Conservation (phyloP, 2,113 vertebrate species). For the Sialia sialis region DNA sequence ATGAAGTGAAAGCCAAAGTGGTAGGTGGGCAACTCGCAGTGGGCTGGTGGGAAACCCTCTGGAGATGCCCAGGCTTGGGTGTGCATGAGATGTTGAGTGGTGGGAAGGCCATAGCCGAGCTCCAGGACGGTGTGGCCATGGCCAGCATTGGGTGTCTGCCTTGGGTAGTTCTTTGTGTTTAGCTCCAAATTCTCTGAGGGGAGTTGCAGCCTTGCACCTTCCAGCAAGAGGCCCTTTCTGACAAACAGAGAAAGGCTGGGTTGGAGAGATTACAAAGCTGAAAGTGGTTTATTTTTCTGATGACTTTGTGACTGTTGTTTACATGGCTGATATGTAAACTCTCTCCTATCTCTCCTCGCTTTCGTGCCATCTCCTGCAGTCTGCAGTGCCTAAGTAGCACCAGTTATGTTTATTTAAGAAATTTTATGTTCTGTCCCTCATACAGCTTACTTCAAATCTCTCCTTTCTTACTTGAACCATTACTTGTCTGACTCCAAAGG, state of each 20-base stretch:
- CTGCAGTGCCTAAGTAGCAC: not conserved
- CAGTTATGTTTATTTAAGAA: not conserved
- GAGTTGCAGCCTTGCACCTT: not conserved
- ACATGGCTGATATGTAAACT: not conserved
- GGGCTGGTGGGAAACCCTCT: not conserved
- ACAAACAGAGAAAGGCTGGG: not conserved
- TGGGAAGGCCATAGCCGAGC: not conserved
- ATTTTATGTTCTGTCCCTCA: not conserved
- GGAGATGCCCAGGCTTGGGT: not conserved
- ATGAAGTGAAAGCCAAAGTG: not conserved
- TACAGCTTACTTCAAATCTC: not conserved
- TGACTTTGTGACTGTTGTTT: not conserved
- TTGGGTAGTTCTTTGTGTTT: not conserved
- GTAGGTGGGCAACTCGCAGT: not conserved
- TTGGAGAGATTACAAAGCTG: not conserved
- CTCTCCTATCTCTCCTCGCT: not conserved
- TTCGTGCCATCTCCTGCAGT: not conserved
- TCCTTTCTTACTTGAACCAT: not conserved
- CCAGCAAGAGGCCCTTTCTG: not conserved
- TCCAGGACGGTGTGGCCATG: accelerated
- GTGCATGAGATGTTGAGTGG: not conserved
- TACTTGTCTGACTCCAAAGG: not conserved
- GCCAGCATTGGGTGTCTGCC: not conserved
- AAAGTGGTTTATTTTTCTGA: not conserved
- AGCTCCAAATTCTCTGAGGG: not conserved